Percentiles rank a stretch among this genome's conserved stretches.
Conservation (phyloP, 2,888 invertebrate genomes). For the Drosophila phalerata region DNA sequence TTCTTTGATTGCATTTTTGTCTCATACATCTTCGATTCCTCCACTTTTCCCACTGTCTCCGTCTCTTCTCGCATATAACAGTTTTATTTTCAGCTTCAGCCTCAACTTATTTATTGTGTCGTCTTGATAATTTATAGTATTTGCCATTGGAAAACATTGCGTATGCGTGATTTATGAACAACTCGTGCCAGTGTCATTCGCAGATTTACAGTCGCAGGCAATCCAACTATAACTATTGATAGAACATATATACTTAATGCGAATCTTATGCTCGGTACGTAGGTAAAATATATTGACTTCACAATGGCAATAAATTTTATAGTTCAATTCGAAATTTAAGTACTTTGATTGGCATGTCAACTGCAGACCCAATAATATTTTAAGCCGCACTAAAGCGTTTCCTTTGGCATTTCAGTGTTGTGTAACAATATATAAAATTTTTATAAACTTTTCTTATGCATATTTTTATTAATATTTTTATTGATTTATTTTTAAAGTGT, state of each 20-base stretch:
- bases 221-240: conserved; percentile 33
- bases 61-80: not conserved
- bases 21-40: conserved; percentile 2
- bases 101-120: conserved; percentile 66
- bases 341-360: conserved; percentile 17
- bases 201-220: conserved; percentile 35
- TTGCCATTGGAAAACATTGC: conserved; percentile 60
- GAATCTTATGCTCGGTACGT: conserved; percentile 1
- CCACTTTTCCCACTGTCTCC: not conserved
- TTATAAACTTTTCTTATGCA: not conserved
- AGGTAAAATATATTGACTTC: conserved; percentile 32
- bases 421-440: conserved; percentile 6
- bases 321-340: conserved; percentile 22
- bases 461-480: not conserved
- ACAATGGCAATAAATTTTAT: conserved; percentile 34
- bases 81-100: conserved; percentile 31
- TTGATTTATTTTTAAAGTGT: not conserved
- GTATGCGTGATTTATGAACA: conserved; percentile 74
- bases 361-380: conserved; percentile 21
- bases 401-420: conserved; percentile 4
- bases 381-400: conserved; percentile 12
- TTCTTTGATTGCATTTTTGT: conserved; percentile 1
- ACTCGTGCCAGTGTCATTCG: conserved; percentile 31
- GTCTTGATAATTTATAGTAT: conserved; percentile 62
- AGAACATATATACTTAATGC: conserved; percentile 24